Evolutionary conservation across 2,797 vertebrate species (phyloP), one percentile per base, ranked within the genome.

Genomic region (Coendou prehensilis): DNA sequence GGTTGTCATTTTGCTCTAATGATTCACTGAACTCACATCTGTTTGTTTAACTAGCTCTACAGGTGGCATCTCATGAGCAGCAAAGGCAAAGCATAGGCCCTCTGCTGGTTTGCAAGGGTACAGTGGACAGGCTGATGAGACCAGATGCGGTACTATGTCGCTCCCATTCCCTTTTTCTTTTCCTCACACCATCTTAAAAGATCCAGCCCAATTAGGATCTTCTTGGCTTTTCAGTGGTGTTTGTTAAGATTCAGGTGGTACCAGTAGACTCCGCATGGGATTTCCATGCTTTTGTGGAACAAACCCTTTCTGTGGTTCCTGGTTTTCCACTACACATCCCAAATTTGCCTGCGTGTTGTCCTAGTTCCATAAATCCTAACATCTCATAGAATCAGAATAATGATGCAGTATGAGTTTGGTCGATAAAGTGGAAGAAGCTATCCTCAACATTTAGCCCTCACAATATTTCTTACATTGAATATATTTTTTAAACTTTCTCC

Each of bases 101-200:
- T 26, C 5, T 2, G 57, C 1, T 15, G 10, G 28, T 5, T n/a
- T 61, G 17, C 17, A 26, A 17, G 6, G 2, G 26, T 41, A 23
- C 0, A 14, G 0, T 0, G 2, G 23, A 28, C 9, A 54, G 61
- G n/a, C 1, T 7, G 23, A 23, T 15, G 81, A 76, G 22, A 20
- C 11, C 1, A 26, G n/a, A 2, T 3, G 9, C 6, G 4, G 9
- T 1, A 1, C 13, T 5, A 45, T n/a, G 0, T 47, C 13, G 37
- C 14, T 2, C 10, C 54, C 9, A 4, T 9, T 15, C 28, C 5
- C 3, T 0, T 37, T 23, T 33, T 18, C 9, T 28, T 59, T 33
- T 18, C 50, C 2, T 69, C 7, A 17, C 28, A 37, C 26, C 18
- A 2, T 71, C 9, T 17, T 56, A 6, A 7, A 33, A 7, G 2